Base-by-base conservation (phyloP, 1,140 invertebrate genomes). In the Solenopsis invicta region DNA sequence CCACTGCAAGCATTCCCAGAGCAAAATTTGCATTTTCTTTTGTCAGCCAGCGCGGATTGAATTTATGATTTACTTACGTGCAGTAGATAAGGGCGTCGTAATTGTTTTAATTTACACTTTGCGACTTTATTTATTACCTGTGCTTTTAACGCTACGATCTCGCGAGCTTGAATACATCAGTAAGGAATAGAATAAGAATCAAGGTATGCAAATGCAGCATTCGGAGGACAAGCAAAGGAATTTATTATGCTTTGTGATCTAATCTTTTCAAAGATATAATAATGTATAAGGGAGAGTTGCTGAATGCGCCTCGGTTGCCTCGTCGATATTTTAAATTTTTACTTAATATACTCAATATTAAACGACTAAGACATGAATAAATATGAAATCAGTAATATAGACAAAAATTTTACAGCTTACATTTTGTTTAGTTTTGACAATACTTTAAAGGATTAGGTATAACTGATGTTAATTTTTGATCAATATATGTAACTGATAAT, bases 21-120 rank as follows among this genome's bases (percentile, higher is more conserved):
- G 74, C 41, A 21, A 48, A 80, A 74, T 84, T 84, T 84, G 80
- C 80, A 84, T 84, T 84, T 84, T 84, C 80, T 84, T 84, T 74
- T 34, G 80, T 61, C 45, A 75, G 16, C 24, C 34, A 59, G 41
- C 50, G 37, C 12, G 21, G 78, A 84, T 84, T 84, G 69, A 84
- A 84, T 84, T 84, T 84, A 74, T 84, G 45, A 84, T 84, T 84
- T 84, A 75, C 54, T 74, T 34, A 84, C 80, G 41, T 50, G 69
- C 69, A 12, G 41, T 37, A 52, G 80, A 61, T 84, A 84, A 84
- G 54, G 16, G 8, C 24, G 24, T 48, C 29, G 41, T 37, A 72
- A 84, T 84, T 84, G 59, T 61, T 75, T 84, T 84, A 84, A 84
- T 84, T 84, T 84, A 84, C 69, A 84, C 69, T 34, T 74, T 16